Conservation (phyloP, 2,888 invertebrate genomes). For the Heliconius ismenius region DNA sequence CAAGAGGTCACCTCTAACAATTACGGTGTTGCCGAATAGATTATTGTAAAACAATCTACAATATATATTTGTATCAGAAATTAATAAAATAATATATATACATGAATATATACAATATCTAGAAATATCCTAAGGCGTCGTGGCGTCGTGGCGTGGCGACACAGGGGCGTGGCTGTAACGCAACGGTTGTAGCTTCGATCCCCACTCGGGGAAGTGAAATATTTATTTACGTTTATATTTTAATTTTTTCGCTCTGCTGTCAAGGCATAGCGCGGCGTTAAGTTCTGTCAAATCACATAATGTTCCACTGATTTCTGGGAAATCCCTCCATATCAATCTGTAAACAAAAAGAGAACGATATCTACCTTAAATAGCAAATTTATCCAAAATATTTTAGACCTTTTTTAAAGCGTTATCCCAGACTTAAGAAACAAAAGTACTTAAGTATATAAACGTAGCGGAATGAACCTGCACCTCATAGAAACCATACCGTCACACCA, state of each 20-base stretch:
- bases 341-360: not conserved
- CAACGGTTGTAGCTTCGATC: too few species aligned
- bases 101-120: not conserved
- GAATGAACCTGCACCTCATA: not conserved
- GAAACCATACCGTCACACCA: not conserved
- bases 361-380: not conserved
- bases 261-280: too few species aligned
- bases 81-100: not conserved
- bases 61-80: not conserved
- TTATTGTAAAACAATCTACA: not conserved
- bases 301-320: not conserved
- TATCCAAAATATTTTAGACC: too few species aligned
- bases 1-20: constrained; percentile 11
- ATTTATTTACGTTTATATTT: too few species aligned
- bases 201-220: too few species aligned
- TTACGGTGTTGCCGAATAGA: constrained; percentile 1
- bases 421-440: not conserved
- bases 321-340: not conserved
- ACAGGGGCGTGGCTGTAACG: too few species aligned
- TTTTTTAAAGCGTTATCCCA: not conserved
- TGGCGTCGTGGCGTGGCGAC: too few species aligned
- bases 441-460: not conserved
- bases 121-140: not conserved
- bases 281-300: too few species aligned
- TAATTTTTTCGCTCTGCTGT: too few species aligned